A percentile compares a stretch with the other conserved stretches of the same genome.
Evolutionary conservation across 2,113 vertebrate genomes (phyloP).

Genomic region (Nerophis lumbriciformis): DNA sequence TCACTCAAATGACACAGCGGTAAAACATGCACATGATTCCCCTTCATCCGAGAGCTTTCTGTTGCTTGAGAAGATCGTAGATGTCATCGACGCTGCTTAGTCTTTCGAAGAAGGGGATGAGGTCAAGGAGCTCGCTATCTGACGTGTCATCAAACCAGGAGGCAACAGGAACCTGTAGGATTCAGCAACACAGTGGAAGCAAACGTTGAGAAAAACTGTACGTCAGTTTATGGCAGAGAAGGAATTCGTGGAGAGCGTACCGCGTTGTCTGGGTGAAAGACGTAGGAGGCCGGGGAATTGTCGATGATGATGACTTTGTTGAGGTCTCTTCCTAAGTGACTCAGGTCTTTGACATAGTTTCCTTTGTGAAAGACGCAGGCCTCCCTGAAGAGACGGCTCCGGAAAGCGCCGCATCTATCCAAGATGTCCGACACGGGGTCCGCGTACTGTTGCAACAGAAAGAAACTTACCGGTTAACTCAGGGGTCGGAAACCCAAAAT

Average conservation of each 20-base stretch:
- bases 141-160: constrained; percentile 98
- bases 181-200: neutral
- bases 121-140: constrained; percentile 91
- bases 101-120: constrained; percentile 95
- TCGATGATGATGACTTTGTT: constrained; percentile 92
- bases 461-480: neutral
- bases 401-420: constrained; percentile 93
- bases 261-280: constrained; percentile 94
- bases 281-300: constrained; percentile 94
- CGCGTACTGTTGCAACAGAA: constrained; percentile 74
- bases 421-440: constrained; percentile 92
- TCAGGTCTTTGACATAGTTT: constrained; percentile 96
- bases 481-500: neutral
- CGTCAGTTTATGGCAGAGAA: neutral
- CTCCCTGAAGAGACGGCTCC: constrained; percentile 89
- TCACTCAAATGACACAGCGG: constrained; percentile 65
- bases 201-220: neutral
- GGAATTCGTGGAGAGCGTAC: constrained; percentile 61
- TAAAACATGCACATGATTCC: constrained; percentile 35
- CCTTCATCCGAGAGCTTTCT: constrained; percentile 66
- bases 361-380: constrained; percentile 94
- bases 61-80: constrained; percentile 86
- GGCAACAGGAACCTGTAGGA: constrained; percentile 83
- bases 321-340: constrained; percentile 88
- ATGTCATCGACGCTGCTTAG: constrained; percentile 89